Conservation (phyloP, 2,888 invertebrate species). For the Cephus sareptanus region DNA sequence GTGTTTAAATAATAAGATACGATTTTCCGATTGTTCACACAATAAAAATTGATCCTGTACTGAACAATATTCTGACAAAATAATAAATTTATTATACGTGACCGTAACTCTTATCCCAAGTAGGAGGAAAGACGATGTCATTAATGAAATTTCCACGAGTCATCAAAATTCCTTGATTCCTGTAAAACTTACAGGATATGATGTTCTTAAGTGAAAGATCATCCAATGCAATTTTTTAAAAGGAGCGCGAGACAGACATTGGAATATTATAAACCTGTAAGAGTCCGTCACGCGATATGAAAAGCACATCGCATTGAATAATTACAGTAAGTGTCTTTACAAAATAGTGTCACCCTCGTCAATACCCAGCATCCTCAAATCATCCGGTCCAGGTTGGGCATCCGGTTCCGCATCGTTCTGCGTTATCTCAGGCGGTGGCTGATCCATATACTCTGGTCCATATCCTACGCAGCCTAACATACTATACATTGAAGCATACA, state of each 20-base stretch:
- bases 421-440: slow-evolving; percentile 60
- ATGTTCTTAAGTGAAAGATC: background rate
- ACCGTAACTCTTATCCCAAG: background rate
- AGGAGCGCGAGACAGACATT: background rate
- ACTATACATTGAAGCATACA: slow-evolving; percentile 62
- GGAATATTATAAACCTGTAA: background rate
- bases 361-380: slow-evolving; percentile 86
- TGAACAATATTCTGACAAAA: background rate
- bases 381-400: slow-evolving; percentile 74
- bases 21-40: background rate
- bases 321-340: slow-evolving; percentile 35
- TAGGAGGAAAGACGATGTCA: background rate
- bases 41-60: background rate
- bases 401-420: slow-evolving; percentile 52
- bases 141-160: background rate
- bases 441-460: slow-evolving; percentile 63
- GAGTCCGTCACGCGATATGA: background rate
- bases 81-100: background rate
- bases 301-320: background rate
- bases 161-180: background rate
- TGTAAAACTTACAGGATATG: background rate
- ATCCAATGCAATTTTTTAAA: background rate
- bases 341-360: slow-evolving; percentile 78
- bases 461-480: slow-evolving; percentile 61
- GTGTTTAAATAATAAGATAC: background rate